A percentile compares a stretch with the other conserved stretches of the same genome.
Evolutionary conservation across 2,113 vertebrate genomes (phyloP).

Genomic region (pig (Sus scrofa)): DNA sequence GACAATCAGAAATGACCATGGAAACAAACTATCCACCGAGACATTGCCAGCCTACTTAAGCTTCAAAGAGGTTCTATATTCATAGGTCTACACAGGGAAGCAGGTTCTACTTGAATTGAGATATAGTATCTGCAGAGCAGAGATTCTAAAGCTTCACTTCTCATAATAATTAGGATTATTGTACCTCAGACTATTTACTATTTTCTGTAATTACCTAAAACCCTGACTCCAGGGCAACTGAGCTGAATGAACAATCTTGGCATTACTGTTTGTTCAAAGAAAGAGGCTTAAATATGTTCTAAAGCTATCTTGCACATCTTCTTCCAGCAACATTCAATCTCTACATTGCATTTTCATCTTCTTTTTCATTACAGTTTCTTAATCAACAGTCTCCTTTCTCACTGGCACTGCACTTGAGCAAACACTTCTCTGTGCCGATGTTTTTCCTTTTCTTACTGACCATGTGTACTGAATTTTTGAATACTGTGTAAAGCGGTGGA

Average conservation of each 20-base stretch:
- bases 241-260: background rate
- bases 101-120: background rate
- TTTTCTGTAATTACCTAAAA: background rate
- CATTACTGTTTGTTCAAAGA: background rate
- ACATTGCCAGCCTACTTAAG: background rate
- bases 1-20: background rate
- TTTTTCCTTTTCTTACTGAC: background rate
- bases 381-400: background rate
- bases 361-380: background rate
- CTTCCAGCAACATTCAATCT: background rate
- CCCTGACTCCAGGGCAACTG: background rate
- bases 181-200: background rate
- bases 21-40: constrained; percentile 10
- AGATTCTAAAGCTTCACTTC: background rate
- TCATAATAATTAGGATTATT: background rate
- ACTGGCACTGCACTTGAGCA: background rate
- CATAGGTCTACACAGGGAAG: background rate
- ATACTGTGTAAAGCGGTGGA: background rate
- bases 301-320: background rate
- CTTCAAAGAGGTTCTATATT: background rate
- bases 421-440: background rate
- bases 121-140: background rate
- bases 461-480: background rate
- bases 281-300: background rate
- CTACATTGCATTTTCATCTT: background rate